Conservation (phyloP, 2,113 vertebrate genomes). For the Oreochromis niloticus region DNA sequence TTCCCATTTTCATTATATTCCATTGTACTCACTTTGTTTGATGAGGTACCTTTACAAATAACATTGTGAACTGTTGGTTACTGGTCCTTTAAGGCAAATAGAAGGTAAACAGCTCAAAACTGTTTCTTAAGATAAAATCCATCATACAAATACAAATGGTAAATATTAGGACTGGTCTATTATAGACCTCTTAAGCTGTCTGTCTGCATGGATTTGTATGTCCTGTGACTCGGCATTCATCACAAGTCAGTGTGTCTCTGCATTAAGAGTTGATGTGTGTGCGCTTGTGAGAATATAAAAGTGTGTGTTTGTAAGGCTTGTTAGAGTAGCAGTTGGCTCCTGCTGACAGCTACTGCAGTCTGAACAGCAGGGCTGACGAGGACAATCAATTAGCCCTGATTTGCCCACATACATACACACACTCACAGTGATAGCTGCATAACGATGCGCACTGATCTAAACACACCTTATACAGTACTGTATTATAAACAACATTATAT, state of each 20-base stretch:
- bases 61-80: neutral
- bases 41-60: neutral
- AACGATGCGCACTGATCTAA: neutral
- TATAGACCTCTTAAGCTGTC: neutral
- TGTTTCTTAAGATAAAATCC: neutral
- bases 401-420: neutral
- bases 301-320: conserved; percentile 26
- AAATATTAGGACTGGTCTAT: conserved; percentile 4
- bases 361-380: conserved; percentile 60
- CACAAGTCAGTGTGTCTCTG: neutral
- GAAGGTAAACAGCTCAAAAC: neutral
- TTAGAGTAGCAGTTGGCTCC: conserved; percentile 59
- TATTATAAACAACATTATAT: neutral
- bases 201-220: neutral
- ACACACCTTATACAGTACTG: neutral
- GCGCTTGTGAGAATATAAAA: neutral
- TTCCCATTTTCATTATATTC: neutral
- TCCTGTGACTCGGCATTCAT: neutral
- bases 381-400: conserved; percentile 64
- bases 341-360: conserved; percentile 63
- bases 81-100: neutral
- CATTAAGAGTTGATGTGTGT: neutral
- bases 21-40: neutral
- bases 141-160: neutral
- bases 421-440: neutral